phyloP scores from a whole-genome alignment of 2,888 invertebrate genomes.

The Amblyjoppa proteus region DNA sequence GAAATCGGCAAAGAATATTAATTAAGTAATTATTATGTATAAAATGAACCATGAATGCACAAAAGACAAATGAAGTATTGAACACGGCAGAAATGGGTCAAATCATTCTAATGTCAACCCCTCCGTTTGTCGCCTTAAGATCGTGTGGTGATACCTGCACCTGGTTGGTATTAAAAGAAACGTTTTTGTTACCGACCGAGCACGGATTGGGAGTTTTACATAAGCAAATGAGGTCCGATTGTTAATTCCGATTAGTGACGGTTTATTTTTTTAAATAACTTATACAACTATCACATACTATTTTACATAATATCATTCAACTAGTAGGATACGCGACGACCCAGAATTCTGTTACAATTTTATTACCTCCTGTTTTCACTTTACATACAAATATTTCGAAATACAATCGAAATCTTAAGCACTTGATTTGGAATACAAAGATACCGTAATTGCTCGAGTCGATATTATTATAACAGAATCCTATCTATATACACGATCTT shows the following conservation, averaged over 20 bases:
- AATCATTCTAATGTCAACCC: background rate
- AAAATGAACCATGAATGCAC: slow-evolving; percentile 51
- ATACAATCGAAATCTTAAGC: slow-evolving; percentile 44
- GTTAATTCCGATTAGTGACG: slow-evolving; percentile 30
- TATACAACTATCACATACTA: slow-evolving; percentile 67
- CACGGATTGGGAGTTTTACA: background rate
- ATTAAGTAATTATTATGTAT: slow-evolving; percentile 29
- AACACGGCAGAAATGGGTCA: background rate
- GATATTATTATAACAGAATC: slow-evolving; percentile 72
- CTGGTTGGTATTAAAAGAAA: background rate
- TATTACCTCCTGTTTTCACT: slow-evolving; percentile 50
- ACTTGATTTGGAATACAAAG: slow-evolving; percentile 56
- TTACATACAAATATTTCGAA: slow-evolving; percentile 51
- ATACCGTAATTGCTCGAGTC: slow-evolving; percentile 52
- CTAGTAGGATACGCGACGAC: slow-evolving; percentile 51
- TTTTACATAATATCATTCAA: slow-evolving; percentile 53
- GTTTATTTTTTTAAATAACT: slow-evolving; percentile 66
- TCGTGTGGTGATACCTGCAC: background rate
- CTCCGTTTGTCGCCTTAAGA: background rate
- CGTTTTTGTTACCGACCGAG: background rate
- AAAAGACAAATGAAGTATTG: slow-evolving; percentile 44
- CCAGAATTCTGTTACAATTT: slow-evolving; percentile 73
- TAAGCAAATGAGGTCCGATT: background rate
- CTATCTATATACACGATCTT: slow-evolving; percentile 73
- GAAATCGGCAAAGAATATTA: slow-evolving; percentile 34